Conservation (phyloP, 2,888 invertebrate genomes). For the Parochlus steinenii region DNA sequence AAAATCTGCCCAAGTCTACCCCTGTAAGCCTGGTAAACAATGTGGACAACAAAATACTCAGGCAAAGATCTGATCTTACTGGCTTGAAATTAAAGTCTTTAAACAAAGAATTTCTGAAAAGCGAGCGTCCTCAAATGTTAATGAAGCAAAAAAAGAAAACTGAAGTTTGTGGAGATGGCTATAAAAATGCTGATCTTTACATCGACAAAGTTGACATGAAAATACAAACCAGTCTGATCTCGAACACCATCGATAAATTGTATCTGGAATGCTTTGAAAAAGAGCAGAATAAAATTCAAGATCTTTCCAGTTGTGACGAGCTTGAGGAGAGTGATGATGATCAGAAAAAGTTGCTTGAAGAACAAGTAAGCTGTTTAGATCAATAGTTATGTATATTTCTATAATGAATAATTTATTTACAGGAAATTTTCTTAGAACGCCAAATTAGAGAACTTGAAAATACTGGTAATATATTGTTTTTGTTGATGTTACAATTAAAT, state of each 20-base stretch:
- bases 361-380: conserved; percentile 59
- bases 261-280: conserved; percentile 36
- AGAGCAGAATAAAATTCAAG: conserved; percentile 23
- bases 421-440: no score
- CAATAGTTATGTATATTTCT: no score
- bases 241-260: conserved; percentile 28
- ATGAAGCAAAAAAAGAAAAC: conserved; percentile 3
- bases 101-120: conserved; percentile 29
- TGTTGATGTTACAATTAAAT: no score
- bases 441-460: conserved; percentile 59
- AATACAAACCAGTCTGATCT: conserved; percentile 28
- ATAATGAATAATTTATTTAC: no score
- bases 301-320: conserved; percentile 33
- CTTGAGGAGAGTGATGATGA: conserved; percentile 38
- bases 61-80: conserved; percentile 45
- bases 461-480: no score
- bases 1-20: conserved; percentile 7
- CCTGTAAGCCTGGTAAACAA: no score
- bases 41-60: no score
- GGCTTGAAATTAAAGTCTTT: conserved; percentile 35
- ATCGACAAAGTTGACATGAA: conserved; percentile 29
- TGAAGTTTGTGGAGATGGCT: background rate
- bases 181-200: conserved; percentile 3
- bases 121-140: conserved; percentile 21
- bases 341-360: conserved; percentile 54